Evolutionary conservation across 2,888 invertebrate species (phyloP).

Genomic region (Metellina segmentata): DNA sequence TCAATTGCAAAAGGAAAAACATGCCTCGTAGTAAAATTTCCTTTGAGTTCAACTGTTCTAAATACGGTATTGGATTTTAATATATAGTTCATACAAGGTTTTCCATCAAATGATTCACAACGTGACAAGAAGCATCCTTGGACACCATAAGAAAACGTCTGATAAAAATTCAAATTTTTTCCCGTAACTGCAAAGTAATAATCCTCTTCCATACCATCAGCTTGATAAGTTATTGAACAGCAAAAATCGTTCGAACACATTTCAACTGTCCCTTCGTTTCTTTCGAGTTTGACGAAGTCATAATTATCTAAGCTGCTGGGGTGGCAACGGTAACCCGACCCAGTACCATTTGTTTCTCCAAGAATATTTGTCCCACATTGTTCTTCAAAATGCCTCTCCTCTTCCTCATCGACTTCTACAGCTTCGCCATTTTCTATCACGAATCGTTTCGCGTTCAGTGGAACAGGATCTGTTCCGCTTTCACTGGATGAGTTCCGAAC

Average conservation of each 20-base stretch:
- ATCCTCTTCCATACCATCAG: slow-evolving; percentile 48
- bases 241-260: slow-evolving; percentile 65
- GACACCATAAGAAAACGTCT: slow-evolving; percentile 8
- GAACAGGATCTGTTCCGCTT: neutral
- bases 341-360: neutral
- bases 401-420: neutral
- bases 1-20: slow-evolving; percentile 39
- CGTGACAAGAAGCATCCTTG: slow-evolving; percentile 47
- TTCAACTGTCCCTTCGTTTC: slow-evolving; percentile 21
- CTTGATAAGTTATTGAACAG: slow-evolving; percentile 68
- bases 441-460: slow-evolving; percentile 10
- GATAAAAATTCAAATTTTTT: slow-evolving; percentile 7
- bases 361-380: slow-evolving; percentile 23
- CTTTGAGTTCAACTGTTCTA: slow-evolving; percentile 23
- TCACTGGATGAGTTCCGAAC: slow-evolving; percentile 64
- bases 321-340: slow-evolving; percentile 38
- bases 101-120: slow-evolving; percentile 19
- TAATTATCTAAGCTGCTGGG: slow-evolving; percentile 23
- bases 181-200: slow-evolving; percentile 44
- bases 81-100: slow-evolving; percentile 17
- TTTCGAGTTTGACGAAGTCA: slow-evolving; percentile 34
- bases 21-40: slow-evolving; percentile 43
- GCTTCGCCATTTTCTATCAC: slow-evolving; percentile 12
- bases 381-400: neutral
- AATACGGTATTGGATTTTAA: slow-evolving; percentile 34